Base-by-base conservation (phyloP, 2,797 vertebrate species). In the Sebastiscus tertius region DNA sequence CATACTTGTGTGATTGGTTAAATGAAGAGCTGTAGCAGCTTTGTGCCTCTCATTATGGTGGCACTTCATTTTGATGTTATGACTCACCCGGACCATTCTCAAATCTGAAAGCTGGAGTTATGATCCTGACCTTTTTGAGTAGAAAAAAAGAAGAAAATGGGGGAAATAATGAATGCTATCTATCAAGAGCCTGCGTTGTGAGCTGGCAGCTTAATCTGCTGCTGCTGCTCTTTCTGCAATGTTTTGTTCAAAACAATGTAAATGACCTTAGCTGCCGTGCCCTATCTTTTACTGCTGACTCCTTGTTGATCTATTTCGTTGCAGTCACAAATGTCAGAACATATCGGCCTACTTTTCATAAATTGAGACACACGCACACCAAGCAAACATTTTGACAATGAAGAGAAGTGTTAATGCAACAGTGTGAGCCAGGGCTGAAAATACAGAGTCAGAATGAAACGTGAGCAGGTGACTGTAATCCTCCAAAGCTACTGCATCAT, bases 21-120 rank as follows among this genome's bases (percentile, higher is more conserved):
- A 93, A 91, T 85, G 86, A 90, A 77, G 77, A 85, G 85, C 86
- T 75, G 39, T 80, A 83, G 69, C 81, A 65, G 79, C 72, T 79
- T 70, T 79, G 79, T 80, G 89, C n/a, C 88, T 93, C 61, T 93
- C 90, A 90, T 94, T 92, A 89, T 84, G 84, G 84, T 62, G 89
- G 74, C 86, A 83, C 83, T 62, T 86, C 88, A 91, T 93, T 92
- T 87, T 87, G 55, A 87, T 87, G 80, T 4, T 3, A 31, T 95
- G 95, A 96, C 92, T 96, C 94, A 94, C 73, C 6, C 72, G 13
- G 33, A 76, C 34, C 62, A 20, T 68, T 77, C 61, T 83, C 69
- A 80, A 55, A 70, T 90, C 58, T 72, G 56, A 81, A 27, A 59
- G 62, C 61, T 77, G 22, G 67, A 84, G 75, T 84, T 81, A 83